Percentiles rank a stretch among this genome's conserved stretches.
These are phyloP conservation scores for Lasioglossum malachurum DNA, from an alignment of 2,888 invertebrate genomes.

Conservation along the genomic window DNA sequence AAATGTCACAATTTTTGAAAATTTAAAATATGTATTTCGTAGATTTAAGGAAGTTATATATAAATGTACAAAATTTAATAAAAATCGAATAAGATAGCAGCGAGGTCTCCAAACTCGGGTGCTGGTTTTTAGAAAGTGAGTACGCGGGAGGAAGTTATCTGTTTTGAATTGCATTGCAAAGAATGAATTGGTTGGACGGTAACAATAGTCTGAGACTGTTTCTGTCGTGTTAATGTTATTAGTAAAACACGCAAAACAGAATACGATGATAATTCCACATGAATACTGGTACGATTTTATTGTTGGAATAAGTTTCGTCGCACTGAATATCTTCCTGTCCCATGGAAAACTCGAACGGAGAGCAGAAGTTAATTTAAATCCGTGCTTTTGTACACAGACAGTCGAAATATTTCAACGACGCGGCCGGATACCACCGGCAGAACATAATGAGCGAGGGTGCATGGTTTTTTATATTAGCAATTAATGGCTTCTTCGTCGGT, in stretches of 20 bases:
- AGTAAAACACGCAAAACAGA: background rate
- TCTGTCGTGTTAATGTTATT: background rate
- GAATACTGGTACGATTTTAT: background rate
- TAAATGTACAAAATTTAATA: too few relatives aligned
- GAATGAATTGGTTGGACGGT: too few relatives aligned
- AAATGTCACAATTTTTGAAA: too few relatives aligned
- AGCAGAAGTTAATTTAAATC: background rate
- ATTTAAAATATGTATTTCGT: too few relatives aligned
- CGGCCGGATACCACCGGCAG: too few relatives aligned
- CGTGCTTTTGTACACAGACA: too few relatives aligned
- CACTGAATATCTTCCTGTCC: background rate
- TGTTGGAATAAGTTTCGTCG: background rate
- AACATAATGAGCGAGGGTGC: background rate
- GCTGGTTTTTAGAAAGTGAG: too few relatives aligned
- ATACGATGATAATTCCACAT: background rate
- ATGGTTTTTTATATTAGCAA: conserved; percentile 16
- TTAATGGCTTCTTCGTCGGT: conserved; percentile 5
- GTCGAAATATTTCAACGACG: background rate
- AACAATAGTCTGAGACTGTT: background rate
- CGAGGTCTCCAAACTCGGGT: too few relatives aligned
- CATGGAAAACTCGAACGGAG: background rate
- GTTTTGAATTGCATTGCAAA: too few relatives aligned
- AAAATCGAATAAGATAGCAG: too few relatives aligned
- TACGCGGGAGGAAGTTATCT: too few relatives aligned
- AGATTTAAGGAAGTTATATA: too few relatives aligned